Conservation (phyloP, 2,888 invertebrate genomes). For the Drosophila diplacantha region DNA sequence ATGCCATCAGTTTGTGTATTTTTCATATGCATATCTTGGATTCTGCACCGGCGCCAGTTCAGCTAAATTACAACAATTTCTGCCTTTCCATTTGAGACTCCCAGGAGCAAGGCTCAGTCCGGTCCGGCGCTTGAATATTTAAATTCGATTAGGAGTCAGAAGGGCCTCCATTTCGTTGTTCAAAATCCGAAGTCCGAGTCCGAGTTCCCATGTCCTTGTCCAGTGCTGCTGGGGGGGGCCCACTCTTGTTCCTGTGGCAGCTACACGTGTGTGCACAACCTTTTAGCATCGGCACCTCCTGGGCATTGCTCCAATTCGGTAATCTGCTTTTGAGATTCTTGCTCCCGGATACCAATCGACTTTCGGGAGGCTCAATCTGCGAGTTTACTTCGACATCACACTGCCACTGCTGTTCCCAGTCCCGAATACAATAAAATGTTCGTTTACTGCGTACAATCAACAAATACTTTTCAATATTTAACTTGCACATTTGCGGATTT, state of each 20-base stretch:
- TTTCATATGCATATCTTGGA: slow-evolving; percentile 36
- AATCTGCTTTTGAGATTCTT: slow-evolving; percentile 32
- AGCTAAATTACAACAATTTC: slow-evolving; percentile 39
- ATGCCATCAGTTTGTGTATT: slow-evolving; percentile 50
- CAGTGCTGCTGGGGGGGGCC: slow-evolving; percentile 10
- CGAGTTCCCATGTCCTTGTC: slow-evolving; percentile 4
- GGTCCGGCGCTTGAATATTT: slow-evolving; percentile 49
- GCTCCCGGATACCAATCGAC: slow-evolving; percentile 36
- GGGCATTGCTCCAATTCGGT: slow-evolving; percentile 38
- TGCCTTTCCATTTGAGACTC: slow-evolving; percentile 35
- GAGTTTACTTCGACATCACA: slow-evolving; percentile 3
- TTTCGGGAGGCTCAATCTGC: slow-evolving; percentile 14
- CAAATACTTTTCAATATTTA: slow-evolving; percentile 54
- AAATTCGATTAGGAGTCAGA: slow-evolving; percentile 48
- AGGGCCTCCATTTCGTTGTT: slow-evolving; percentile 17
- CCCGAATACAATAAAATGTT: slow-evolving; percentile 29
- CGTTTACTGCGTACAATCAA: slow-evolving; percentile 48
- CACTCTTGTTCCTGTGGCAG: slow-evolving; percentile 18
- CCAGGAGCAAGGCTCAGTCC: slow-evolving; percentile 20
- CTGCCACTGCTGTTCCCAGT: slow-evolving; percentile 4
- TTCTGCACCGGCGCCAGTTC: slow-evolving; percentile 18
- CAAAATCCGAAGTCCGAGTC: neutral
- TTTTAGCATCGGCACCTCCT: slow-evolving; percentile 40
- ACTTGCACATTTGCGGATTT: slow-evolving; percentile 52
- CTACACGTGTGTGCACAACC: slow-evolving; percentile 37